Evolutionary conservation across 2,113 vertebrate genomes (phyloP), one percentile per base, ranked within the genome.

Genomic region (Colinus virginianus): DNA sequence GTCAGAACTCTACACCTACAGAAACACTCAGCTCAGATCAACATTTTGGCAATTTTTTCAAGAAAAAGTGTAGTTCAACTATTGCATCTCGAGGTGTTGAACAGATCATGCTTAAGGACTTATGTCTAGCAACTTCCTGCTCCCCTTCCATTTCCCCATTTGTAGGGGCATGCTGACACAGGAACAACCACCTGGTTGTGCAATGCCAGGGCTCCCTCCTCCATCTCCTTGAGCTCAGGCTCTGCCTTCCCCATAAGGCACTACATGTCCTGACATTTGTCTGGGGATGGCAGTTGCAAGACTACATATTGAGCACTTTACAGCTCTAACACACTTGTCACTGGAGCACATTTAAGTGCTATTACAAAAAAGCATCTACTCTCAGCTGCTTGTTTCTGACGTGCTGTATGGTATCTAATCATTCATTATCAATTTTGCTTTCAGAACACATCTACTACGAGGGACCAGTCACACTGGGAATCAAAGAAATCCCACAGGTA

Each of bases 391-490:
- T 26, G 11, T 64, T 94, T 82, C 43, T 40, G 64, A 84, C 66
- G 8, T 62, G 69, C 76, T 86, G 51, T 45, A 51, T 15, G 34
- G 25, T 32, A 21, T 51, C 76, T 90, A 93, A 96, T 43, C 55
- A 74, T 30, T 17, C 43, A 40, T n/a, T 55, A n/a, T 28, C 30
- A 13, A 21, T 56, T 87, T 4, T 97, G 17, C 74, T 93, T 98
- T 51, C 97, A 98, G 98, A 98, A 82, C 96, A 92, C 21, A 6
- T 98, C 34, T 95, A 97, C 68, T 98, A 96, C 64, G 93, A 97
- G 5, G 97, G 98, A 30, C 97, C 97, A 56, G 25, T 98, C 75
- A 94, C 80, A 19, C 56, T 96, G 67, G 91, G 40, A 70, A 36
- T 90, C 70, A 42, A 97, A 59, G 79, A 90, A 68, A 91, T 98